Percentiles rank a stretch among this genome's conserved stretches.
These are phyloP conservation scores for Cynopterus brachyotis DNA, from an alignment of 2,113 vertebrate species.

Conservation along the genomic window DNA sequence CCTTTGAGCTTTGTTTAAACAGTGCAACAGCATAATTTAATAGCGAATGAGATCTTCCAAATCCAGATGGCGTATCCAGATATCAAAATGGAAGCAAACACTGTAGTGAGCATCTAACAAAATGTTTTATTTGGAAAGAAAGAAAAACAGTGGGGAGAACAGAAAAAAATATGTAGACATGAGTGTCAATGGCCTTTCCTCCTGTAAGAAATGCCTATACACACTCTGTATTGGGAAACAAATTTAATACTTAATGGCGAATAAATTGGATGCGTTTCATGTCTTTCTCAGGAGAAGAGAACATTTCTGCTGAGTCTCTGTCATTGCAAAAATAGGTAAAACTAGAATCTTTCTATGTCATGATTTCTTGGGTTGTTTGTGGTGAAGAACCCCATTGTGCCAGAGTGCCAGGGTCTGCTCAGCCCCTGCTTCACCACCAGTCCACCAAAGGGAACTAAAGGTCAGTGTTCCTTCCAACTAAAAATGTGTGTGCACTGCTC, in stretches of 20 bases:
- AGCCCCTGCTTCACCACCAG: too few relatives aligned
- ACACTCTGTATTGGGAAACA: not conserved
- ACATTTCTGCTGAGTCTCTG: not conserved
- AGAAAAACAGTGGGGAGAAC: not conserved
- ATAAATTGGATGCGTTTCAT: not conserved
- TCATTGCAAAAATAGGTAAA: not conserved
- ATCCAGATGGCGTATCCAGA: not conserved
- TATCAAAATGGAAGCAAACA: conserved; percentile 11
- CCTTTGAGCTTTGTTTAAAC: not conserved
- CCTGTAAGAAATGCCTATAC: not conserved
- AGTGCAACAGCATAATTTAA: not conserved
- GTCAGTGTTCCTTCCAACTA: not conserved
- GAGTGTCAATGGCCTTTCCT: not conserved
- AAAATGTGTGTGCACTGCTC: not conserved
- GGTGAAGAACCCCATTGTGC: not conserved
- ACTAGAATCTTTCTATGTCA: not conserved
- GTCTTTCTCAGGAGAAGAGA: not conserved
- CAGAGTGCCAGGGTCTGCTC: not conserved
- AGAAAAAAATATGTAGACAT: not conserved
- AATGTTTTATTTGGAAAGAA: not conserved
- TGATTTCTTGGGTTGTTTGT: not conserved
- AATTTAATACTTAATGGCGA: not conserved
- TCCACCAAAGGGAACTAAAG: not conserved
- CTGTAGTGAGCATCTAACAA: not conserved
- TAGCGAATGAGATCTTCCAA: not conserved